These are phyloP conservation scores for Callipepla californica DNA, from an alignment of 2,113 vertebrate species.

Conservation along the genomic window DNA sequence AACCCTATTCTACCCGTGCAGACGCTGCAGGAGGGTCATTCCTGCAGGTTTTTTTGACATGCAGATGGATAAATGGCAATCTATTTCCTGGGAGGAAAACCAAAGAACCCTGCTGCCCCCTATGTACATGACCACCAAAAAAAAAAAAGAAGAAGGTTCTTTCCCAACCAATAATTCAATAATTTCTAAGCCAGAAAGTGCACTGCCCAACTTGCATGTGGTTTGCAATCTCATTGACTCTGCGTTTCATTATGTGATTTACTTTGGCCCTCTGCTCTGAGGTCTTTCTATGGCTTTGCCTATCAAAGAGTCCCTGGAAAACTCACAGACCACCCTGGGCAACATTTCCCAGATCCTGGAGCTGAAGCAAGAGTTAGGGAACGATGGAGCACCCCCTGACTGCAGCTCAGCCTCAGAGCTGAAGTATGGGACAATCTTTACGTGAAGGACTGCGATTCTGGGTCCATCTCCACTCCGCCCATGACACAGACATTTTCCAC, in stretches of 20 bases:
- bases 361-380: conserved; percentile 40
- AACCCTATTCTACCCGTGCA: too few relatives aligned
- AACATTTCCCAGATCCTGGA: background rate
- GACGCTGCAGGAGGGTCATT: background rate
- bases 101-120: background rate
- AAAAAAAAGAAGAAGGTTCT: background rate
- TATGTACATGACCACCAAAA: background rate
- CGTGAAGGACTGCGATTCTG: background rate
- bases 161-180: background rate
- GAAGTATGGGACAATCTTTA: background rate
- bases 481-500: background rate
- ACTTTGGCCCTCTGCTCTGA: background rate
- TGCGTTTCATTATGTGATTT: background rate
- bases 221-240: background rate
- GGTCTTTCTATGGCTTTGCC: background rate
- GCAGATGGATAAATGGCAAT: background rate
- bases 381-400: background rate
- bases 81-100: background rate
- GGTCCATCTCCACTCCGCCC: background rate
- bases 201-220: background rate
- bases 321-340: background rate
- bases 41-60: background rate
- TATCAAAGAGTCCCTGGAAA: background rate
- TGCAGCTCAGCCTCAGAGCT: background rate
- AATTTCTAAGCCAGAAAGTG: background rate